Percentiles rank a stretch among this genome's conserved stretches.
Evolutionary conservation across 2,797 vertebrate species (phyloP).

Genomic region (Sebastes hopkinsi): DNA sequence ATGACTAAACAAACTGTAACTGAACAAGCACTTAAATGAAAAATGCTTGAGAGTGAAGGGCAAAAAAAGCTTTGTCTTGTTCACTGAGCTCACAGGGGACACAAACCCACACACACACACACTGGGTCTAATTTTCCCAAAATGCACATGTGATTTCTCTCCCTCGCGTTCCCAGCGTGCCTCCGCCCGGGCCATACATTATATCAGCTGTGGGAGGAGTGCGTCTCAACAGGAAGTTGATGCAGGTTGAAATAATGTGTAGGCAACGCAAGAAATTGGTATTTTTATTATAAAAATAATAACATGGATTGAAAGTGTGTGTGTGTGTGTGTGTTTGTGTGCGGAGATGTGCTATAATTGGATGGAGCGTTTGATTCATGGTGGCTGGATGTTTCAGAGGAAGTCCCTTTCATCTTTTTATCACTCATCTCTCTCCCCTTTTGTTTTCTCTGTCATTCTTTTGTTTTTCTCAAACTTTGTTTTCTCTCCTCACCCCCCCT

Average conservation of each 20-base stretch:
- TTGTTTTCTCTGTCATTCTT: conserved; percentile 46
- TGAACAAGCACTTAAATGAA: conserved; percentile 25
- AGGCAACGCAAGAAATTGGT: neutral
- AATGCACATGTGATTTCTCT: conserved; percentile 10
- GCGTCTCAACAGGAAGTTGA: neutral
- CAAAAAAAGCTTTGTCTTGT: conserved; percentile 41
- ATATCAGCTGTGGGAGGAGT: conserved; percentile 35
- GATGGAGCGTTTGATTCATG: conserved; percentile 63
- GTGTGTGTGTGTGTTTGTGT: neutral
- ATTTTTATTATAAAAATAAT: conserved; percentile 4
- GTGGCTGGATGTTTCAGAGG: conserved; percentile 59
- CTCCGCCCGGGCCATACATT: conserved; percentile 25
- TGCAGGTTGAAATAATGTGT: neutral
- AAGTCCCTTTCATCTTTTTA: conserved; percentile 68
- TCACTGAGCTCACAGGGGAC: conserved; percentile 24
- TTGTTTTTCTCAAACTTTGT: conserved; percentile 38
- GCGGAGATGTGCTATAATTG: conserved; percentile 56
- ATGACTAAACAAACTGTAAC: conserved; percentile 9
- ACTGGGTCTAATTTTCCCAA: neutral
- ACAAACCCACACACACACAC: conserved; percentile 9
- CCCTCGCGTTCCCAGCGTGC: conserved; percentile 17
- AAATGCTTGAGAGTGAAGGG: conserved; percentile 29
- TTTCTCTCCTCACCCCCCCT: neutral
- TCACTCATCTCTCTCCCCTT: conserved; percentile 52
- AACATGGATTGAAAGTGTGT: conserved; percentile 2